phyloP scores from a whole-genome alignment of 2,888 invertebrate genomes.

The Hypselothyrea guttata region DNA sequence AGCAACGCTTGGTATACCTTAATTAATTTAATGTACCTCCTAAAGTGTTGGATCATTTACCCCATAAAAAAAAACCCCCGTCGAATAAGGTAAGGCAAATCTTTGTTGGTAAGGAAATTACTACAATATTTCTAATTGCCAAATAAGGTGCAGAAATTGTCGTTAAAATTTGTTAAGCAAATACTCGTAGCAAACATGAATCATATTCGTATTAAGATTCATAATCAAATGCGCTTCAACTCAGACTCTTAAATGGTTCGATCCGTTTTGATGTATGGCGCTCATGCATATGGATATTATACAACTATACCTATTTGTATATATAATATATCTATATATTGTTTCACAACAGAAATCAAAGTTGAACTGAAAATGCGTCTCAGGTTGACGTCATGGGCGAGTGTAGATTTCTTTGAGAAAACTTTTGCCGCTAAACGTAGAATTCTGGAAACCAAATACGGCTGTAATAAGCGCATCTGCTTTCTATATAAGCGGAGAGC shows the following conservation, averaged over 20 bases:
- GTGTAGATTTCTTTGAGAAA: constrained; percentile 12
- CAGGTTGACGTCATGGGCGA: constrained; percentile 44
- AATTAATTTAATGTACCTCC: not conserved
- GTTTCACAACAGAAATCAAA: too few species aligned
- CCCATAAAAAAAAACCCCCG: too few species aligned
- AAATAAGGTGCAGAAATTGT: not conserved
- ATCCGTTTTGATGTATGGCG: too few species aligned
- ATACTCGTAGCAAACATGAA: too few species aligned
- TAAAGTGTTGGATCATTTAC: constrained; percentile 24
- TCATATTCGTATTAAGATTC: too few species aligned
- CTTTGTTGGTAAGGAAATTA: too few species aligned
- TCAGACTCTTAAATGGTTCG: too few species aligned
- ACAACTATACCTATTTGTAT: not conserved
- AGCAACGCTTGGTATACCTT: not conserved
- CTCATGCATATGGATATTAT: too few species aligned
- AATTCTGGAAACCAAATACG: constrained; percentile 60
- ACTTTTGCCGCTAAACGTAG: constrained; percentile 50
- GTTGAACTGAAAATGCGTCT: not conserved
- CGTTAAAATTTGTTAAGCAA: too few species aligned
- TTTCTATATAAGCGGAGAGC: constrained; percentile 50
- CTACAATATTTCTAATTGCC: too few species aligned
- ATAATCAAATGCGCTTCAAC: too few species aligned
- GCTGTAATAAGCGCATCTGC: constrained; percentile 66
- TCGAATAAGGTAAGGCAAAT: too few species aligned
- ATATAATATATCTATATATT: not conserved